Base-by-base conservation (phyloP, 2,113 vertebrate species). In the Neotoma lepida region DNA sequence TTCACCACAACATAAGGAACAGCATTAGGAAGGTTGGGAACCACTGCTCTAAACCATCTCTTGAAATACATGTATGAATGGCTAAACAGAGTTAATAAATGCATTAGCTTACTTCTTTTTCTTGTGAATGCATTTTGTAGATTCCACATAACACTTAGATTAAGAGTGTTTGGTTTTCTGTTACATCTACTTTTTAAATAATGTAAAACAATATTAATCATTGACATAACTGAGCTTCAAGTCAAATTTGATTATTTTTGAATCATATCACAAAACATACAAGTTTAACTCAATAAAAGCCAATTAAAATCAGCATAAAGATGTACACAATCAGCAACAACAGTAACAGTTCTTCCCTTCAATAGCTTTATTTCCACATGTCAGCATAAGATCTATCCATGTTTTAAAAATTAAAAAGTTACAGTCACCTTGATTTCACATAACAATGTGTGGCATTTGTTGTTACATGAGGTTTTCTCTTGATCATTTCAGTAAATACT, bases 371-470 rank as follows among this genome's bases (percentile, higher is more conserved):
- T 66, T 66, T 66, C 64, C 64, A 66, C 64, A 66, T 66, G 9
- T 66, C 30, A 30, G 64, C 64, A 30, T 30, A 66, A 66, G 64
- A 66, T 30, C 58, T 61, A 61, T 61, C 58, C 58, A 61, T 61
- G 22, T 20, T 61, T 61, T 61, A 22, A 61, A 61, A 61, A 61
- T 22, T 61, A 61, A 61, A 61, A 97, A 97, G 93, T 98, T 98
- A 77, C 98, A 98, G 35, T 77, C 12, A 0, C 4, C 58, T 81
- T 93, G 90, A 82, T 81, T 95, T 33, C 9, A 1, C 0, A 13
- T 73, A 35, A 81, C 86, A 15, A 99, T 99, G 99, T 99, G 99
- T 95, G 99, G 99, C 13, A 99, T 99, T 97, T 99, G 99, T 77
- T 99, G 99, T 84, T 71, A 97, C 84, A 93, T 99, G 96, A 98